Evolutionary conservation across 2,113 vertebrate genomes (phyloP), one percentile per base, ranked within the genome.

Genomic region (Anhinga rufa): DNA sequence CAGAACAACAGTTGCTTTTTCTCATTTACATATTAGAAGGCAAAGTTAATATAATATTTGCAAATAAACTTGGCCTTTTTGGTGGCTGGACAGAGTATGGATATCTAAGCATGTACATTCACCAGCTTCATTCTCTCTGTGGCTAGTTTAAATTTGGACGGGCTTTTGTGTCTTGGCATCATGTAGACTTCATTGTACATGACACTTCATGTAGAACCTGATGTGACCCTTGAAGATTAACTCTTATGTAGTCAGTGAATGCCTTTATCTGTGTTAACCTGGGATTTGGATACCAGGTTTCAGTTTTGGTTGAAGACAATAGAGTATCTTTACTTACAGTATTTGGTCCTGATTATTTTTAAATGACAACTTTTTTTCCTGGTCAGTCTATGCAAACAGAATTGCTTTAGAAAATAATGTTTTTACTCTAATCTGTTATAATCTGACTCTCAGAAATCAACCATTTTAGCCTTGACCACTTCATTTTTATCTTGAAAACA

Each of bases 401-500:
- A 70, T 81, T 84, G 18, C 72, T 87, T 49, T 71, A 92, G 34
- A 60, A 77, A 92, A 69, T 0, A 69, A 3, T 3, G 44, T 31
- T 89, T 94, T 91, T 88, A 1, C 17, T 69, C 21, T 76, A 9
- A n/a, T 77, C 28, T 88, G 21, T 76, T 88, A 58, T 6, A 52
- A 70, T 75, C 46, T 76, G 40, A 68, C 46, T 90, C 48, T 68
- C 9, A 32, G 49, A 88, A 76, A 66, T 87, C 82, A 72, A n/a
- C 16, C 57, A 25, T 76, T 97, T 97, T 84, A 88, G 54, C 76
- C n/a, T 79, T 90, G 81, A 66, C 72, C 9, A 17, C 70, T 94
- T 81, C 16, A 78, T 52, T 96, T 97, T 96, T 96, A 77, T 94
- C 78, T 95, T 92, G 91, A 80, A 84, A 92, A 90, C 57, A 77